A percentile compares a stretch with the other conserved stretches of the same genome.
phyloP scores from a whole-genome alignment of 2,888 invertebrate species.

The Pachydiplax longipennis region DNA sequence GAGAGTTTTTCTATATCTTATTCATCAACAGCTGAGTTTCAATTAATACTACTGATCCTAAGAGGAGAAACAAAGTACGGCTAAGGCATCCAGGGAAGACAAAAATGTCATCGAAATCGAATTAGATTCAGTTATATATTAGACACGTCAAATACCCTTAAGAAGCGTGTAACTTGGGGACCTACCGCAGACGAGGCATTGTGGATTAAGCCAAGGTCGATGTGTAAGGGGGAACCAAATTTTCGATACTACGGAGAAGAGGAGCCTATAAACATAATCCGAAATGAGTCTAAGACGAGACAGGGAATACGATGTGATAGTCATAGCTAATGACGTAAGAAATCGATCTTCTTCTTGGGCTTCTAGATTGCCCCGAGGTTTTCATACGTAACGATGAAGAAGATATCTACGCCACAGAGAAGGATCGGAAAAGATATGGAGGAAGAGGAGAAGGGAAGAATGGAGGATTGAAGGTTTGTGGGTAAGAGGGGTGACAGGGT shows the following conservation, averaged over 20 bases:
- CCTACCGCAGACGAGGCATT: neutral
- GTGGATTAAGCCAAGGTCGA: neutral
- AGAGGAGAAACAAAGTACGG: neutral
- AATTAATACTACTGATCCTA: neutral
- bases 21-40: too few relatives aligned
- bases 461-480: neutral
- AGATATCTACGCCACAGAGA: neutral
- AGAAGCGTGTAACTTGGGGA: neutral
- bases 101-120: neutral
- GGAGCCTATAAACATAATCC: neutral
- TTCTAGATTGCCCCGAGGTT: neutral
- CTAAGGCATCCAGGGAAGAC: neutral
- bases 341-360: constrained; percentile 3
- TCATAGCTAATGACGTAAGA: constrained; percentile 23
- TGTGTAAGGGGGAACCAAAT: neutral
- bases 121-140: neutral
- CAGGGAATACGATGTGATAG: neutral
- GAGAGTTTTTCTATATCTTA: too few relatives aligned
- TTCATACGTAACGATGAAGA: neutral
- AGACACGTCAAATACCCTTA: neutral
- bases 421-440: neutral
- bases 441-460: neutral
- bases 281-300: neutral
- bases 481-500: neutral
- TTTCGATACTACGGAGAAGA: neutral